A percentile compares a stretch with the other conserved stretches of the same genome.
These are phyloP conservation scores for Labeo rohita DNA, from an alignment of 2,113 vertebrate genomes.

Conservation along the genomic window DNA sequence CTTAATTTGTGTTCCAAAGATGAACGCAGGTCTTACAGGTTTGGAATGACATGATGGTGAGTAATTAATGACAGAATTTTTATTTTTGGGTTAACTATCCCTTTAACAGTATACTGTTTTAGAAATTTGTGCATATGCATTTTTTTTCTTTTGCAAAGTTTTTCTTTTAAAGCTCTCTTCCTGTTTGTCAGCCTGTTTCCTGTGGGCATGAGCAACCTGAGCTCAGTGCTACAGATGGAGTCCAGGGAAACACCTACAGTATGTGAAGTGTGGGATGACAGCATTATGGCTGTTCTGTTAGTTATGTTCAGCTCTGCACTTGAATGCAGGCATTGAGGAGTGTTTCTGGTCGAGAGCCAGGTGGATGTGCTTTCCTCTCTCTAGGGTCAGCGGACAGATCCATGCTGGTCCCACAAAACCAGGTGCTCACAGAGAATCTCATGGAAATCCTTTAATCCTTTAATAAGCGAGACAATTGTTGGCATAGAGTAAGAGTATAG, in stretches of 20 bases:
- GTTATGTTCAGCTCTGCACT: background rate
- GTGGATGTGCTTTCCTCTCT: conserved; percentile 22
- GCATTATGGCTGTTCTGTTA: conserved; percentile 18
- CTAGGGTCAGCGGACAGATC: background rate
- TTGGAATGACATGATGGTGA: too few relatives aligned
- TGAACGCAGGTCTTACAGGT: too few relatives aligned
- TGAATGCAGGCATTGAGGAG: conserved; percentile 44
- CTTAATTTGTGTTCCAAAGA: too few relatives aligned
- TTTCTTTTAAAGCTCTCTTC: background rate
- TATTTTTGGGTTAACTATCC: too few relatives aligned
- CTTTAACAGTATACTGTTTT: too few relatives aligned
- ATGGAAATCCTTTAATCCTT: conserved; percentile 18
- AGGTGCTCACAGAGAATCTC: background rate
- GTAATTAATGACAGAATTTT: too few relatives aligned
- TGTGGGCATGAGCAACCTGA: background rate
- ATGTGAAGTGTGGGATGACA: conserved; percentile 9
- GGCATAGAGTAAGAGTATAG: background rate
- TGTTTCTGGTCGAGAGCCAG: conserved; percentile 19
- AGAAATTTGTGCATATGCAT: too few relatives aligned
- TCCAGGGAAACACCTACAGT: conserved; percentile 26
- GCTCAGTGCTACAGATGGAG: conserved; percentile 25
- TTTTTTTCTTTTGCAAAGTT: background rate
- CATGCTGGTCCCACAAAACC: background rate
- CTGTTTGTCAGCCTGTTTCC: background rate
- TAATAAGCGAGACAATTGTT: conserved; percentile 27